Evolutionary conservation across 1,140 invertebrate species (phyloP).

Genomic region (Diprion similis): DNA sequence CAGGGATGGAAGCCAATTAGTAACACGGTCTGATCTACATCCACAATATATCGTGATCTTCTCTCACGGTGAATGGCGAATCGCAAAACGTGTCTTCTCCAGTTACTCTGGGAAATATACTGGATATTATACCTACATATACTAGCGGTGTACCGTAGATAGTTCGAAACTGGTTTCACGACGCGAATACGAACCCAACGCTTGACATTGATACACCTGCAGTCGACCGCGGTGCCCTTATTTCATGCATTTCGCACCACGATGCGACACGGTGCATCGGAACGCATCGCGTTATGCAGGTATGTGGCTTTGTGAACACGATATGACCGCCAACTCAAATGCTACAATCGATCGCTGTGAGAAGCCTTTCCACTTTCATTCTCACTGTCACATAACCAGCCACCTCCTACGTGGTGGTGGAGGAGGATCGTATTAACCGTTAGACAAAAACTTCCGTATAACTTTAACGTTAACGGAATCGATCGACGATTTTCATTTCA

Average conservation of each 20-base stretch:
- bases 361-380: slow-evolving; percentile 33
- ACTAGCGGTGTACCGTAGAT: background rate
- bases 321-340: background rate
- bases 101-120: background rate
- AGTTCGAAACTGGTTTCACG: background rate
- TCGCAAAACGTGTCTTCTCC: background rate
- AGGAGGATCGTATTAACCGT: too few relatives aligned
- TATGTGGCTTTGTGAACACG: background rate
- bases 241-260: background rate
- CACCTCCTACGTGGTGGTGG: too few relatives aligned
- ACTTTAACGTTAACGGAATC: too few relatives aligned
- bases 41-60: too few relatives aligned
- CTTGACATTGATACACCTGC: background rate
- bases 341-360: slow-evolving; percentile 33
- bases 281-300: background rate
- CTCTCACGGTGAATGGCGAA: background rate
- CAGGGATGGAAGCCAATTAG: too few relatives aligned
- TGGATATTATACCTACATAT: too few relatives aligned
- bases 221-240: background rate
- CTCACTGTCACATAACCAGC: slow-evolving; percentile 31
- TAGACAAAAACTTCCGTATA: too few relatives aligned
- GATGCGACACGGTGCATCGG: background rate
- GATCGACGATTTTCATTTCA: too few relatives aligned
- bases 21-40: too few relatives aligned
- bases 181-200: slow-evolving; percentile 1